These are phyloP conservation scores for Aricia artaxerxes DNA, from an alignment of 2,888 invertebrate genomes.

Conservation along the genomic window DNA sequence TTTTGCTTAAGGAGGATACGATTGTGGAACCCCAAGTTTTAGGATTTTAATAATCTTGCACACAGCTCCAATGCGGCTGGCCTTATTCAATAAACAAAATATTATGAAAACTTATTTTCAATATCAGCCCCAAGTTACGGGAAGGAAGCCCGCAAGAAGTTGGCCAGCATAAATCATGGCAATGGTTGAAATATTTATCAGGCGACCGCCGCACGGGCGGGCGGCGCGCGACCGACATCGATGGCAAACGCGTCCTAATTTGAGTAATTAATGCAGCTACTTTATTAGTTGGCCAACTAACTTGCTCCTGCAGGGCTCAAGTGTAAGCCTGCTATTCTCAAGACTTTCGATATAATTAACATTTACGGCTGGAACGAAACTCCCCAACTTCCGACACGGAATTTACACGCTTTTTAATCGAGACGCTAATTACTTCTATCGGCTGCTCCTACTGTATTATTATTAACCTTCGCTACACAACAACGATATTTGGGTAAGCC, in stretches of 20 bases:
- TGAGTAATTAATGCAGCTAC: slow-evolving; percentile 44
- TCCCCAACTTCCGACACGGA: slow-evolving; percentile 10
- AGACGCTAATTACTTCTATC: not conserved
- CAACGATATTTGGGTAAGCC: not conserved
- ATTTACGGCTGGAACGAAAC: slow-evolving; percentile 35
- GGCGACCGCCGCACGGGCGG: slow-evolving; percentile 28
- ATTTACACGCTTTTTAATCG: slow-evolving; percentile 4
- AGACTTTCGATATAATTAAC: slow-evolving; percentile 41
- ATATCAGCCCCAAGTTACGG: not conserved
- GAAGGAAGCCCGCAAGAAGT: slow-evolving; percentile 14
- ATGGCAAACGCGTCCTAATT: slow-evolving; percentile 44
- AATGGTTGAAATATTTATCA: slow-evolving; percentile 39
- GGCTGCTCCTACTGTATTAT: not conserved
- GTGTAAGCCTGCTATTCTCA: slow-evolving; percentile 41
- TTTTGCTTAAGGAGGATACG: no score
- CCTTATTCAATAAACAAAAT: not conserved
- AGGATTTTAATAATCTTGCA: not conserved
- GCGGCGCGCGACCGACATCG: slow-evolving; percentile 39
- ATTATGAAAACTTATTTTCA: not conserved
- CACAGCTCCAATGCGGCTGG: not conserved
- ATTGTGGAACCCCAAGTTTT: no score
- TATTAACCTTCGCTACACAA: not conserved
- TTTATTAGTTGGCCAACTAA: slow-evolving; percentile 45
- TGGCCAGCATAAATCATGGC: slow-evolving; percentile 18
- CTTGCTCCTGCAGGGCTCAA: slow-evolving; percentile 42